Base-by-base conservation (phyloP, 1,140 invertebrate genomes). In the Babylonia areolata region DNA sequence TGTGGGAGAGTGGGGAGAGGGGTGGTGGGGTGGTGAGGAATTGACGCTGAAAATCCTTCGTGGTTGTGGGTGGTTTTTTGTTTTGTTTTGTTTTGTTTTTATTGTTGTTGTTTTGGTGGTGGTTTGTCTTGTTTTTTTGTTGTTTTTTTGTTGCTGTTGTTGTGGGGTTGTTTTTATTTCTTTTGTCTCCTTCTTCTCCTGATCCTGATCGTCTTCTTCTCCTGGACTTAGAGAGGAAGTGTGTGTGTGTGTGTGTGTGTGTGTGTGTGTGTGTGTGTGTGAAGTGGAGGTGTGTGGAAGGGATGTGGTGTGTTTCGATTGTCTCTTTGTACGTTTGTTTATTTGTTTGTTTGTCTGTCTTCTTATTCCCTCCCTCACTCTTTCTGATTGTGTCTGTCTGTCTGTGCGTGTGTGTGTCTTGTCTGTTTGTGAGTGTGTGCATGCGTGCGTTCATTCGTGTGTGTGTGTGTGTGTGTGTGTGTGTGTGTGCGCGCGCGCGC, bases 211-310 rank as follows among this genome's bases (percentile, higher is more conserved):
- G n/a, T n/a, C n/a, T n/a, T n/a, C n/a, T n/a, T n/a, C n/a, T n/a
- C n/a, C n/a, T n/a, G n/a, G n/a, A n/a, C n/a, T n/a, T n/a, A n/a
- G n/a, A n/a, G n/a, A n/a, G n/a, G n/a, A 33, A 5, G 75, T 77
- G 75, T 40, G 75, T 77, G 75, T 77, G 75, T 77, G 37, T 77
- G 75, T 77, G 75, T 77, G 75, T 77, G 75, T 77, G 75, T 12
- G 75, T 77, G 75, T 17, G 75, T 40, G 35, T 23, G 37, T 40
- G 75, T 20, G 75, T 40, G 75, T 40, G 37, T 77, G 71, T 1
- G 71, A 12, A 31, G 11, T n/a, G 12, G 23, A n/a, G 58, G 20
- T 0, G 20, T 20, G 1, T 69, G 71, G 12, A 31, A 9, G 71
- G 1, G 17, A 0, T 5, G 0, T 5, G 0, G 17, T 73, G 31